Evolutionary conservation across 2,113 vertebrate species (phyloP), one percentile per base, ranked within the genome.

Genomic region (Sinocyclocheilus maitianheensis): DNA sequence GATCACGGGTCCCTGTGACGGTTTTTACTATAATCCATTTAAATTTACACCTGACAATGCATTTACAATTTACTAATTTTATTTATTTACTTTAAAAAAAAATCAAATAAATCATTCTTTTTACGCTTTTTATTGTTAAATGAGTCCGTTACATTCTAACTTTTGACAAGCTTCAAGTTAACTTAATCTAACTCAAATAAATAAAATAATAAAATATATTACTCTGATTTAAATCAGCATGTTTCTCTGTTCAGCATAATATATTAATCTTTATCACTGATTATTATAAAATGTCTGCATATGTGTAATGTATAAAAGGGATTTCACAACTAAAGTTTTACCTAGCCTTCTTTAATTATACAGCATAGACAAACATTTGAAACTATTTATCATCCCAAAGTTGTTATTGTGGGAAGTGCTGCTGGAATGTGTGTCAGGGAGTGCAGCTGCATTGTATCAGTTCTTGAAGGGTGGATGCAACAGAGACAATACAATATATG

Each of bases 391-490:
- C 63, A 51, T 48, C 80, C 80, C 16, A 43, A 63, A 30, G 40
- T 69, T 82, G 51, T 84, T 43, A 26, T 81, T 65, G 53, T 83
- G 75, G 55, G 76, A 79, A 60, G 46, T 26, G 60, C 43, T 34
- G 55, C 63, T 40, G 62, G 80, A 81, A 85, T 80, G 58, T 84
- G 81, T 76, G 40, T 71, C 24, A 24, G 75, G 74, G 74, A 74
- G 85, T 72, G 81, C 77, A 63, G 55, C 48, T 79, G 55, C 62
- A 62, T 67, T 80, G 46, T 80, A 79, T 80, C 43, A 84, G 26
- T 46, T 85, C 77, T 72, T 83, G 81, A 71, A 55, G 40, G 53
- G 67, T n/a, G n/a, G 60, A 58, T 26, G 65, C n/a, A 60, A 62
- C 69, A 62, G 46, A 69, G 16, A 34, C 22, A 84, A 79, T 65